phyloP scores from a whole-genome alignment of 2,888 invertebrate genomes.

The Aleiodes leptofemur region DNA sequence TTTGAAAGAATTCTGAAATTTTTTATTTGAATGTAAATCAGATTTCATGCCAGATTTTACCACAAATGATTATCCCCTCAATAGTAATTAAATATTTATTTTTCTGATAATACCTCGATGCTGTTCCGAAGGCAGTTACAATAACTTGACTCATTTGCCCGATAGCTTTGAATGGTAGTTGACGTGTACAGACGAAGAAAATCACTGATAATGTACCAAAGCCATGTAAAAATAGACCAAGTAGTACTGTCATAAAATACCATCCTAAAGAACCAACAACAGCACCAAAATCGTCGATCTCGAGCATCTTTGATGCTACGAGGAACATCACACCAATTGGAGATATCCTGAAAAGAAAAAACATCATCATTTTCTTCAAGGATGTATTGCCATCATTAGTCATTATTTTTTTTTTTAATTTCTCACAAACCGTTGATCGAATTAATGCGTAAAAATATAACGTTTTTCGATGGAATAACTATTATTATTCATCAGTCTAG shows the following conservation, averaged over 20 bases:
- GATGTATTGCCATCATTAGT: too few relatives aligned
- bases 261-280: constrained; percentile 82
- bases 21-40: too few relatives aligned
- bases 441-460: too few relatives aligned
- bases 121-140: constrained; percentile 86
- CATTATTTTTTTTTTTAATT: background rate
- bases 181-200: constrained; percentile 79
- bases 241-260: constrained; percentile 83
- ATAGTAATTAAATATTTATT: background rate
- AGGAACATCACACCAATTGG: constrained; percentile 81
- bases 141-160: constrained; percentile 81
- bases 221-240: constrained; percentile 83
- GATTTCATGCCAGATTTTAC: too few relatives aligned
- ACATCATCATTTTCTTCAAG: too few relatives aligned
- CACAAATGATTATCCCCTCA: too few relatives aligned
- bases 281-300: constrained; percentile 80
- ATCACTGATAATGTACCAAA: constrained; percentile 82
- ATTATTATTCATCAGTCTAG: too few relatives aligned
- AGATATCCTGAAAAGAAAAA: constrained; percentile 75
- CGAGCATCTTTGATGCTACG: constrained; percentile 81
- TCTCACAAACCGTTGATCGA: too few relatives aligned
- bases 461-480: too few relatives aligned
- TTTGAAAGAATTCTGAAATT: too few relatives aligned
- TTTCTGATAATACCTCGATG: constrained; percentile 79
- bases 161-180: constrained; percentile 80